Percentiles rank a stretch among this genome's conserved stretches.
Evolutionary conservation across 1,140 invertebrate genomes (phyloP).

Genomic region (Zaprionus davidi): DNA sequence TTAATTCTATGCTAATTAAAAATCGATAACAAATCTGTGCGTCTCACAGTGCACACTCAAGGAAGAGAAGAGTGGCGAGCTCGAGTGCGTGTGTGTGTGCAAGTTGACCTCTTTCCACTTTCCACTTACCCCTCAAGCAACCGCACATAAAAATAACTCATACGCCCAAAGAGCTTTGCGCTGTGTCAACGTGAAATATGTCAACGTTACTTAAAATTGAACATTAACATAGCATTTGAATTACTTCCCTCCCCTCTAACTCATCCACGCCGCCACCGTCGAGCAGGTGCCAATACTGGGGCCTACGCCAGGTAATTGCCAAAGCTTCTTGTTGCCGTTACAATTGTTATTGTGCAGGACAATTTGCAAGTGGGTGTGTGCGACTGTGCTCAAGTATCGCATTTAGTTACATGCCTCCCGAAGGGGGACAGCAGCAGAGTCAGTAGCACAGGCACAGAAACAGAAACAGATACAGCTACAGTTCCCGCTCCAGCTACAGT

Average conservation of each 20-base stretch:
- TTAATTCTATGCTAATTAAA: constrained; percentile 72
- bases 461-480: constrained; percentile 15
- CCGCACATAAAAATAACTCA: constrained; percentile 35
- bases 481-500: constrained; percentile 27
- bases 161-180: constrained; percentile 5
- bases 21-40: constrained; percentile 54
- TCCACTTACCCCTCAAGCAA: background rate
- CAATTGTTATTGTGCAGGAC: constrained; percentile 52
- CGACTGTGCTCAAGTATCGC: constrained; percentile 42
- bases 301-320: constrained; percentile 60
- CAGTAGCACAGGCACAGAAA: constrained; percentile 12
- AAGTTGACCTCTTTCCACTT: constrained; percentile 4
- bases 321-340: constrained; percentile 43
- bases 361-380: constrained; percentile 63
- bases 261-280: background rate
- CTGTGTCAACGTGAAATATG: constrained; percentile 43
- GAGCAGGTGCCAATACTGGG: constrained; percentile 61
- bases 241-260: constrained; percentile 1
- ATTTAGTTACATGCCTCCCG: constrained; percentile 31
- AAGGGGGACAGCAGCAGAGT: constrained; percentile 15
- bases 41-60: constrained; percentile 10
- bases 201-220: constrained; percentile 48
- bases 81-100: background rate
- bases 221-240: constrained; percentile 54
- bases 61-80: background rate